Conservation (phyloP, 2,888 invertebrate species). For the Xestia xanthographa region DNA sequence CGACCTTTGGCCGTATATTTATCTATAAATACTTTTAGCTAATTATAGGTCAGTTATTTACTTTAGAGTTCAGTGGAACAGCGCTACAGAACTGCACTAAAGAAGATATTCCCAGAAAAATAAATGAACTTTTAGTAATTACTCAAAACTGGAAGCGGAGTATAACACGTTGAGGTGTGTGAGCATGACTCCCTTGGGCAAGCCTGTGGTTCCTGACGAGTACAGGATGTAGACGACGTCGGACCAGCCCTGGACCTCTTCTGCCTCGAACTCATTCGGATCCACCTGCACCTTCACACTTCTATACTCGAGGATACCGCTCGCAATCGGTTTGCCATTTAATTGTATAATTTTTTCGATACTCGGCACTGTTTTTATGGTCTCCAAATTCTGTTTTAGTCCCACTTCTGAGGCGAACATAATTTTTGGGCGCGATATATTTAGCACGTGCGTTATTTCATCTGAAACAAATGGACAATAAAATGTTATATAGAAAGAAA, state of each 20-base stretch:
- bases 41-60: neutral
- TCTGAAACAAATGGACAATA: slow-evolving; percentile 67
- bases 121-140: slow-evolving; percentile 55
- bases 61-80: neutral
- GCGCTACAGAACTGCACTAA: neutral
- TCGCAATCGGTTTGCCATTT: slow-evolving; percentile 87
- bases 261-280: slow-evolving; percentile 66
- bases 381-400: slow-evolving; percentile 69
- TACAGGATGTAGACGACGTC: slow-evolving; percentile 86
- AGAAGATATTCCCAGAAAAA: neutral
- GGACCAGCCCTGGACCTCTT: slow-evolving; percentile 70
- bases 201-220: slow-evolving; percentile 94
- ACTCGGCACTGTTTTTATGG: slow-evolving; percentile 70
- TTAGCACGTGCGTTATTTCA: slow-evolving; percentile 90
- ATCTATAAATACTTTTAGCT: neutral
- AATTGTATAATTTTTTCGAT: slow-evolving; percentile 91
- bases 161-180: slow-evolving; percentile 88
- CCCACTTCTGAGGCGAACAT: slow-evolving; percentile 90
- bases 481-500: neutral
- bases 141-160: slow-evolving; percentile 89
- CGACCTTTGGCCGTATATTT: slow-evolving; percentile 8
- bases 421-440: slow-evolving; percentile 92
- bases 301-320: slow-evolving; percentile 64
- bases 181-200: slow-evolving; percentile 94
- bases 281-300: slow-evolving; percentile 61